Evolutionary conservation across 1,140 invertebrate species (phyloP), one percentile per base, ranked within the genome.

Genomic region (Drosophila novamexicana): DNA sequence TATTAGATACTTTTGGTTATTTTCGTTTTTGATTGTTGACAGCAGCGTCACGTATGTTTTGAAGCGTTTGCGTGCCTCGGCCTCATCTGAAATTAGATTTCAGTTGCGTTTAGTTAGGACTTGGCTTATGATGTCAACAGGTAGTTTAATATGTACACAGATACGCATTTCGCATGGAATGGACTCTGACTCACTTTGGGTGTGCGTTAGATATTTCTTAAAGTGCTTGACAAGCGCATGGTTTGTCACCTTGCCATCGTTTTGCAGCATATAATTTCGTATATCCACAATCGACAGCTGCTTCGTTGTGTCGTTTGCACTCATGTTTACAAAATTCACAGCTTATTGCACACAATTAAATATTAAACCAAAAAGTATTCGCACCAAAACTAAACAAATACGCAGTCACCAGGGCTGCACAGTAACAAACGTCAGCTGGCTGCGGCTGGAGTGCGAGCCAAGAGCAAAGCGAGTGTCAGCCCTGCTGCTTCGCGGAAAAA

Each of bases 31-130:
- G 52, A 98, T 97, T 7, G 95, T 96, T 3, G 97, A 97, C 70
- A 99, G 93, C 39, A 95, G 95, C 91, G 98, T 98, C 3, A 99
- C 97, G 93, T 96, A 97, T 67, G 97, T 96, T 93, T 98, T 98
- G 91, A 98, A 98, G 75, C 95, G 95, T 75, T 95, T 95, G 77
- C 97, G 94, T 1, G 97, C 96, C 92, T 97, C 67, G 95, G 97
- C 96, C 92, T 97, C 67, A 95, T 79, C 85, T 89, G 71, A 36
- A 47, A 42, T 18, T 14, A 49, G 12, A 53, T 40, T 56, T 49
- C 37, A 50, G 32, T 52, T 54, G 45, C 36, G 18, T 45, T 52
- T 45, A 44, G 8, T 39, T 56, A 36, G 10, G 18, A 3, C 16
- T 14, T 22, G 42, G 7, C 8, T 70, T 61, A 8, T 50, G 54